These are phyloP conservation scores for Argentina silus DNA, from an alignment of 2,797 vertebrate species.

Conservation along the genomic window DNA sequence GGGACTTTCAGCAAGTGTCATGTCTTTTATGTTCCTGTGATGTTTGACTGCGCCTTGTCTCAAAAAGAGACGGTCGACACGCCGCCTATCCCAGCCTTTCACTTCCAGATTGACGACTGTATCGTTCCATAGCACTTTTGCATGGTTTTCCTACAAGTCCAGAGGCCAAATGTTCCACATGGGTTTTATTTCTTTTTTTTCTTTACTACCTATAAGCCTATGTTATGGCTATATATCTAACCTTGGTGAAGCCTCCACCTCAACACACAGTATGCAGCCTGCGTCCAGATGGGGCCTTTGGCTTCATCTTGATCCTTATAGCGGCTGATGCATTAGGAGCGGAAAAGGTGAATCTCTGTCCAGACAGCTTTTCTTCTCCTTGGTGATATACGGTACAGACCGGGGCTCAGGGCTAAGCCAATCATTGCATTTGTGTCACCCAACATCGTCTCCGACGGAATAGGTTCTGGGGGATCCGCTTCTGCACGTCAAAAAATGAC, in stretches of 20 bases:
- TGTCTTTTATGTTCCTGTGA: too few relatives aligned
- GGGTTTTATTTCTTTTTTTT: too few relatives aligned
- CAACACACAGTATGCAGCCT: constrained; percentile 6
- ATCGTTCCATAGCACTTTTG: too few relatives aligned
- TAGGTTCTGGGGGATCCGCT: too few relatives aligned
- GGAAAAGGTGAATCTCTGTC: neutral
- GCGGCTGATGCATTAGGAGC: neutral
- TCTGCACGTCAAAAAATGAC: too few relatives aligned
- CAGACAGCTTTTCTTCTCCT: neutral
- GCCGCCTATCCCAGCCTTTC: too few relatives aligned
- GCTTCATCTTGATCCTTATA: neutral
- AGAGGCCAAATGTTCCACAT: neutral
- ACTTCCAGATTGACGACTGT: too few relatives aligned
- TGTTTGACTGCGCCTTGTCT: too few relatives aligned
- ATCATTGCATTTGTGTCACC: neutral
- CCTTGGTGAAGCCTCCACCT: neutral
- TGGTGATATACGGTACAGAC: constrained; percentile 11
- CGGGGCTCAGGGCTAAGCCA: neutral
- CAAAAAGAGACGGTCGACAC: too few relatives aligned
- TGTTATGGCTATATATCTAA: neutral
- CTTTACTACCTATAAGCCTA: neutral
- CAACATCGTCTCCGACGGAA: too few relatives aligned
- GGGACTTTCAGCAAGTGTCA: too few relatives aligned
- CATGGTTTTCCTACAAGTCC: neutral
- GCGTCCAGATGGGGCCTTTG: neutral